phyloP scores from a whole-genome alignment of 1,140 invertebrate species.

The Drosophila navojoa region DNA sequence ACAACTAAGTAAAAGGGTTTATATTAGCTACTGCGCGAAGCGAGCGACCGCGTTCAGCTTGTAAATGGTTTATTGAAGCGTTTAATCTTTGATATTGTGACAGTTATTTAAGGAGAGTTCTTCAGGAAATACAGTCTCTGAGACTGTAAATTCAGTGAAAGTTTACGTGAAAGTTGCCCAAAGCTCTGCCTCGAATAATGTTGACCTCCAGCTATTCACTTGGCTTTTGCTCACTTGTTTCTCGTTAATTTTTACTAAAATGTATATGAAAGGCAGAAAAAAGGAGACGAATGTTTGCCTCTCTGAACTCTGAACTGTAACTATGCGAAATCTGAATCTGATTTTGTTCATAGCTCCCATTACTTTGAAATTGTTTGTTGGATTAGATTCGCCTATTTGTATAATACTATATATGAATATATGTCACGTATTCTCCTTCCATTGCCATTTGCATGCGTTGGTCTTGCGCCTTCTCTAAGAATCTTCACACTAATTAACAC shows the following conservation, averaged over 20 bases:
- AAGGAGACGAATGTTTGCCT: no score
- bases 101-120: slow-evolving; percentile 6
- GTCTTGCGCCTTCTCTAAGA: slow-evolving; percentile 30
- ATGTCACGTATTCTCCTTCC: no score
- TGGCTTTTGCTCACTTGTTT: not conserved
- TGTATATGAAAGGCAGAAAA: no score
- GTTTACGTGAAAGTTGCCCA: not conserved
- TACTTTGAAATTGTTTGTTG: no score
- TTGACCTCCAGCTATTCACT: not conserved
- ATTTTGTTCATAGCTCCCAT: no score
- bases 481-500: slow-evolving; percentile 65
- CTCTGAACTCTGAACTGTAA: no score
- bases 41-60: slow-evolving; percentile 27
- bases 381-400: no score
- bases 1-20: slow-evolving; percentile 38
- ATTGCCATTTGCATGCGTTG: no score
- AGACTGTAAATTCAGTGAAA: not conserved
- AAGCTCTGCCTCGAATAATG: no score
- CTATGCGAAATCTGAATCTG: no score
- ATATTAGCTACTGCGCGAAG: slow-evolving; percentile 48
- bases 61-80: not conserved
- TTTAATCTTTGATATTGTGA: slow-evolving; percentile 31
- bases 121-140: not conserved
- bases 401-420: no score
- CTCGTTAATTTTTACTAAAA: no score